Evolutionary conservation across 2,113 vertebrate genomes (phyloP).

Genomic region (Pedetes capensis): DNA sequence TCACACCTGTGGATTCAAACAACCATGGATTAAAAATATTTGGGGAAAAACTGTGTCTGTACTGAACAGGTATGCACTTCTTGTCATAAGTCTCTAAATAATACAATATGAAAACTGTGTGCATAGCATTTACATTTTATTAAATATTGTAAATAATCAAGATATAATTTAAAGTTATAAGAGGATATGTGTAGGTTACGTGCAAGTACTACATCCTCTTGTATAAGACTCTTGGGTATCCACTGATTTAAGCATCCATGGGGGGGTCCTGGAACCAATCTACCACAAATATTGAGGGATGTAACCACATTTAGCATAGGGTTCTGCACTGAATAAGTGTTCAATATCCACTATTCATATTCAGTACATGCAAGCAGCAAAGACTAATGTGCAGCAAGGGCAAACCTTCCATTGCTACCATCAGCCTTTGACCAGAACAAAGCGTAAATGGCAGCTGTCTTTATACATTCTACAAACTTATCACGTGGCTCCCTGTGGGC

Average conservation of each 20-base stretch:
- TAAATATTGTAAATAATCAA: neutral
- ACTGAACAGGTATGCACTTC: neutral
- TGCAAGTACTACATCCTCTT: neutral
- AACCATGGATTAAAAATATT: neutral
- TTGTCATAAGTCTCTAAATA: neutral
- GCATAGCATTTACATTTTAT: neutral
- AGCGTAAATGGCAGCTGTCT: conserved; percentile 7
- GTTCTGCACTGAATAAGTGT: neutral
- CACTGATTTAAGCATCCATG: neutral
- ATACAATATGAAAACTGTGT: neutral
- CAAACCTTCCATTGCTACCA: neutral
- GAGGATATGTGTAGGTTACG: neutral
- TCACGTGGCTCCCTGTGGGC: conserved; percentile 4
- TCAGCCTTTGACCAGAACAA: conserved; percentile 16
- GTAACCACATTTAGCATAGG: neutral
- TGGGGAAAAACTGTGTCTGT: neutral
- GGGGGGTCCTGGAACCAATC: neutral
- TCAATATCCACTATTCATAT: neutral
- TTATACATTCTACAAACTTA: neutral
- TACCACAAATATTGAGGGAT: neutral
- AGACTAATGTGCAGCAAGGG: neutral
- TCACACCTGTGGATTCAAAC: neutral
- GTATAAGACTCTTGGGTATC: neutral
- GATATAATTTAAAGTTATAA: neutral
- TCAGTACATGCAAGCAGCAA: neutral